Conservation (phyloP, 2,888 invertebrate genomes). For the Kryphioiulus occultus region DNA sequence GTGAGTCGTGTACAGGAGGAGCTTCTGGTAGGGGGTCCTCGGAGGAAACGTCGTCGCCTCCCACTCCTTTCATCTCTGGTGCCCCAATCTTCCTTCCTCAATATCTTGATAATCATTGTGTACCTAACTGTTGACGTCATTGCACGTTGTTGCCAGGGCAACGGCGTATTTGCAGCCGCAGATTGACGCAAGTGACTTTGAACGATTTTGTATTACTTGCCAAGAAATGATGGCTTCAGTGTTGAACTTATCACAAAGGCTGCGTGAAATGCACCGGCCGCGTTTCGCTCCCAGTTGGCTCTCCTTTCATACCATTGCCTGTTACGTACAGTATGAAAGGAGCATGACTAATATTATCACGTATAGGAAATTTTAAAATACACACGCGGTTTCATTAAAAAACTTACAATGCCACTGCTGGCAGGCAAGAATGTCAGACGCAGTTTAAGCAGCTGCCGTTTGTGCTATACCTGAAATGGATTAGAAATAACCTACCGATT, state of each 20-base stretch:
- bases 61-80: constrained; percentile 41
- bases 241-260: constrained; percentile 43
- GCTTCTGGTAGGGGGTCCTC: neutral
- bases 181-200: constrained; percentile 51
- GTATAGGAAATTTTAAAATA: neutral
- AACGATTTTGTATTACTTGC: constrained; percentile 49
- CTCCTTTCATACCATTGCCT: neutral
- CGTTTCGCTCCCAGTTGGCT: neutral
- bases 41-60: neutral
- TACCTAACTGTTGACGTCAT: constrained; percentile 51
- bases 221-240: constrained; percentile 26
- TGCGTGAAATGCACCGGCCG: neutral
- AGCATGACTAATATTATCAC: constrained; percentile 5
- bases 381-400: neutral
- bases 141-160: constrained; percentile 48
- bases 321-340: neutral
- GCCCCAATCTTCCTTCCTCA: constrained; percentile 46
- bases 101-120: constrained; percentile 52
- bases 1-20: neutral
- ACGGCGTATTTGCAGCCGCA: constrained; percentile 47
- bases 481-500: too few relatives aligned
- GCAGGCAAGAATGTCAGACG: neutral
- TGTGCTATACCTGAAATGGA: neutral
- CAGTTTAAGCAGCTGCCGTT: neutral
- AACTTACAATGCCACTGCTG: neutral